Conservation (phyloP, 1,140 invertebrate species). For the Macrotrachela quadricornifera region DNA sequence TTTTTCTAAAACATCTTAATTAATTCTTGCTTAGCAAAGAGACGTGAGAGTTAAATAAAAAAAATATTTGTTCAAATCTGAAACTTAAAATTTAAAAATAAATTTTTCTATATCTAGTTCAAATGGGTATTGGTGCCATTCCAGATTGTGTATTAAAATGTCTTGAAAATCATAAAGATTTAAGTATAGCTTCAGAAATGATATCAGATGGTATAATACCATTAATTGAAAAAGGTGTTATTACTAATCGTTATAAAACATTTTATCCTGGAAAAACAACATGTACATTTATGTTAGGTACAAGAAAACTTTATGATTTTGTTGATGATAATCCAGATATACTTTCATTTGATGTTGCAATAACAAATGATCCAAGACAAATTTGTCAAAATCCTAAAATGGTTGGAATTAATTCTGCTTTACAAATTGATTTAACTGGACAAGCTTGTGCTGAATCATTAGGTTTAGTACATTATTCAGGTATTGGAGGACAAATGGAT, state of each 20-base stretch:
- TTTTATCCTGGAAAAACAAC: constrained; percentile 62
- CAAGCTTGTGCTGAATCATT: constrained; percentile 76
- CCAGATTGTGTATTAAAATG: constrained; percentile 62
- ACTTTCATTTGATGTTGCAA: constrained; percentile 34
- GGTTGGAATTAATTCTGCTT: constrained; percentile 84
- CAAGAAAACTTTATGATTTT: constrained; percentile 64
- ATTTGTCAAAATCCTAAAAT: constrained; percentile 64
- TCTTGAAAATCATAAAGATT: constrained; percentile 59
- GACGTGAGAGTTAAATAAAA: no score
- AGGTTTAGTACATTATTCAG: constrained; percentile 41
- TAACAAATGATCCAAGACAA: constrained; percentile 46
- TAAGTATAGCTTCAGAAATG: constrained; percentile 83
- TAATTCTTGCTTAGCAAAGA: no score
- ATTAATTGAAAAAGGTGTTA: constrained; percentile 54
- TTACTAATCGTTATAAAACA: constrained; percentile 62
- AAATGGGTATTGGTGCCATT: constrained; percentile 30
- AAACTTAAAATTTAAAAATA: no score
- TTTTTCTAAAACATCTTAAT: no score
- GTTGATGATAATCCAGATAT: constrained; percentile 74
- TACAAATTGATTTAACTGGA: constrained; percentile 79
- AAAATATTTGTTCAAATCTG: no score
- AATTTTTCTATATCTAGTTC: no score
- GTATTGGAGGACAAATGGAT: constrained; percentile 72
- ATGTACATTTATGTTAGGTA: constrained; percentile 64
- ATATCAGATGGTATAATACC: constrained; percentile 71